Conservation (phyloP, 2,888 invertebrate genomes). For the Mesorhabditis spiculigera region DNA sequence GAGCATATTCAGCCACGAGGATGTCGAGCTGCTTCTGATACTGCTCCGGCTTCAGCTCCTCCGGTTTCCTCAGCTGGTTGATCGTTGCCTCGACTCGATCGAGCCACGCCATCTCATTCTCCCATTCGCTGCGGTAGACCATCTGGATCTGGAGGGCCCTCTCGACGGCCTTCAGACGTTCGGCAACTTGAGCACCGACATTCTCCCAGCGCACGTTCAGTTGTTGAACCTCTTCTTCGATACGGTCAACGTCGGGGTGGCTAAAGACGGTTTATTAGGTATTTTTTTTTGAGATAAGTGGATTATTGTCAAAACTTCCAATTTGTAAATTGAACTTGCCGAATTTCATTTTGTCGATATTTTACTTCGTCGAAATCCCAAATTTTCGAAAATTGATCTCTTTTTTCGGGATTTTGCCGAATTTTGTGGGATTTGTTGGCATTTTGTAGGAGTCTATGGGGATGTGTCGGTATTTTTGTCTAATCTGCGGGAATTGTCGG, state of each 20-base stretch:
- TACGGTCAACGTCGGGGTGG: slow-evolving; percentile 82
- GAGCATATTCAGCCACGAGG: slow-evolving; percentile 75
- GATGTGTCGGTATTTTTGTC: too few relatives aligned
- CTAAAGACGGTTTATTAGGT: slow-evolving; percentile 59
- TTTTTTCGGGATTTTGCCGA: too few relatives aligned
- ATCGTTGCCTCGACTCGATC: slow-evolving; percentile 58
- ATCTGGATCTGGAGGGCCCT: slow-evolving; percentile 84
- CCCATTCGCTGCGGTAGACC: slow-evolving; percentile 70
- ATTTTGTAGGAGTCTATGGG: too few relatives aligned
- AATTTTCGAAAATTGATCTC: background rate
- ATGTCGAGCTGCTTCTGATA: slow-evolving; percentile 56
- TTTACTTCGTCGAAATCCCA: slow-evolving; percentile 7
- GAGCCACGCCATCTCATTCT: slow-evolving; percentile 57
- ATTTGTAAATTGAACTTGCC: too few relatives aligned
- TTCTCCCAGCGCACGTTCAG: slow-evolving; percentile 86
- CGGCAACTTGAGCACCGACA: slow-evolving; percentile 73
- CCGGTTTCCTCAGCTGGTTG: slow-evolving; percentile 51
- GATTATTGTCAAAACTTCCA: too few relatives aligned
- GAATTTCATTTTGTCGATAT: background rate
- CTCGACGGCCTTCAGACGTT: slow-evolving; percentile 81
- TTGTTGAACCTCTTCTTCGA: slow-evolving; percentile 86
- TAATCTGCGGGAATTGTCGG: too few relatives aligned
- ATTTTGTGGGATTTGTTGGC: too few relatives aligned
- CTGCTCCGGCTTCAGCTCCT: slow-evolving; percentile 54
- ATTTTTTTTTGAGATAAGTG: too few relatives aligned